Percentiles rank a stretch among this genome's conserved stretches.
Evolutionary conservation across 1,140 invertebrate species (phyloP).

Genomic region (Himalopsyche phryganea): DNA sequence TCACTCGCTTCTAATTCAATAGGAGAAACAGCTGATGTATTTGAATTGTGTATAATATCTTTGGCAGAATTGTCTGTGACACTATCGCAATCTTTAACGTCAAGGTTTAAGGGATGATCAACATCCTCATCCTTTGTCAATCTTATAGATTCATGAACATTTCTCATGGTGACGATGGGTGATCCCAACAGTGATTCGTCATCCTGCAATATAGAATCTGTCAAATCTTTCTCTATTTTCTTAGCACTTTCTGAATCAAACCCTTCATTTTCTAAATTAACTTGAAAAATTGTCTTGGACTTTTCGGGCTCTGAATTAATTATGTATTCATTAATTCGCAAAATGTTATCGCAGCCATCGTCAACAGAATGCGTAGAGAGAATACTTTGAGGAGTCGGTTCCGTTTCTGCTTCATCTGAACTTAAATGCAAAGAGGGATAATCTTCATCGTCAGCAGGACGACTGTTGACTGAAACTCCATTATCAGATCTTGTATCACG

Average conservation of each 20-base stretch:
- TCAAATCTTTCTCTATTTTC: conserved; percentile 14
- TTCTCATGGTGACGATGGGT: no score
- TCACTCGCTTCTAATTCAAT: no score
- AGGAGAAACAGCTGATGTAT: no score
- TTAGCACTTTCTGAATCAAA: conserved; percentile 12
- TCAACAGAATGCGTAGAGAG: not conserved
- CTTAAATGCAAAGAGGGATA: conserved; percentile 14
- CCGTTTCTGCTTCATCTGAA: conserved; percentile 14
- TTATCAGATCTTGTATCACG: no score
- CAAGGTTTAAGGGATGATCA: no score
- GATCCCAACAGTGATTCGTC: no score
- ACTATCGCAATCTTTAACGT: no score
- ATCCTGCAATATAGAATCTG: not conserved
- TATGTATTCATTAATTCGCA: conserved; percentile 9
- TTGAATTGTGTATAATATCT: no score
- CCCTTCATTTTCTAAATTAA: conserved; percentile 26
- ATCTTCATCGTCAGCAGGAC: conserved; percentile 11
- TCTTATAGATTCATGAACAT: no score
- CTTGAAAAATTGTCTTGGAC: conserved; percentile 19
- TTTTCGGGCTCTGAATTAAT: not conserved
- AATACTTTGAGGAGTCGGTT: not conserved
- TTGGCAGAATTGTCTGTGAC: no score
- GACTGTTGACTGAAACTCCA: no score
- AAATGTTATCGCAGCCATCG: not conserved
- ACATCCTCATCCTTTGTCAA: no score